Conservation (phyloP, 2,888 invertebrate genomes). For the Abrostola tripartita region DNA sequence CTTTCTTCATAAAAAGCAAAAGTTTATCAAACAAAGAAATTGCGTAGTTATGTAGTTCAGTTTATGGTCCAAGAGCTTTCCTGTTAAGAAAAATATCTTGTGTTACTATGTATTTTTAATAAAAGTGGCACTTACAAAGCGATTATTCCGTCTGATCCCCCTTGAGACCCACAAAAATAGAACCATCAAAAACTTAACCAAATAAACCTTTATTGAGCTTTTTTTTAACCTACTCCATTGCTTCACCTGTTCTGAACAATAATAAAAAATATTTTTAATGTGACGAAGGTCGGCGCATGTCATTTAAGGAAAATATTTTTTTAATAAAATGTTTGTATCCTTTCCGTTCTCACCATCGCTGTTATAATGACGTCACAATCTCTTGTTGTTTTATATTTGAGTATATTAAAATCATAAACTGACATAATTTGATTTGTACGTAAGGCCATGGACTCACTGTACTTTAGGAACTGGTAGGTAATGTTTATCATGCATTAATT, state of each 20-base stretch:
- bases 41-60: not conserved
- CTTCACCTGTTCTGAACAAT: not conserved
- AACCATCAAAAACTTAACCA: not conserved
- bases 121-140: not conserved
- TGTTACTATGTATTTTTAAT: not conserved
- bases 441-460: too few relatives aligned
- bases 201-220: not conserved
- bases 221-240: not conserved
- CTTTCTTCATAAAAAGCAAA: too few relatives aligned
- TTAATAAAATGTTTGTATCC: constrained; percentile 3
- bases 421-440: too few relatives aligned
- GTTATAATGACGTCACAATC: not conserved
- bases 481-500: too few relatives aligned
- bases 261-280: constrained; percentile 7
- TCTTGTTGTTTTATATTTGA: not conserved
- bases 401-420: too few relatives aligned
- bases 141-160: not conserved
- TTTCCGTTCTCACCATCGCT: not conserved
- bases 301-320: constrained; percentile 6
- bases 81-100: not conserved
- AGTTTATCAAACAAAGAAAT: too few relatives aligned
- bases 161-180: not conserved
- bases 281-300: constrained; percentile 13
- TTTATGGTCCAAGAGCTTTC: not conserved
- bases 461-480: too few relatives aligned